Evolutionary conservation across 2,888 invertebrate species (phyloP).

Genomic region (Odontothrips loti): DNA sequence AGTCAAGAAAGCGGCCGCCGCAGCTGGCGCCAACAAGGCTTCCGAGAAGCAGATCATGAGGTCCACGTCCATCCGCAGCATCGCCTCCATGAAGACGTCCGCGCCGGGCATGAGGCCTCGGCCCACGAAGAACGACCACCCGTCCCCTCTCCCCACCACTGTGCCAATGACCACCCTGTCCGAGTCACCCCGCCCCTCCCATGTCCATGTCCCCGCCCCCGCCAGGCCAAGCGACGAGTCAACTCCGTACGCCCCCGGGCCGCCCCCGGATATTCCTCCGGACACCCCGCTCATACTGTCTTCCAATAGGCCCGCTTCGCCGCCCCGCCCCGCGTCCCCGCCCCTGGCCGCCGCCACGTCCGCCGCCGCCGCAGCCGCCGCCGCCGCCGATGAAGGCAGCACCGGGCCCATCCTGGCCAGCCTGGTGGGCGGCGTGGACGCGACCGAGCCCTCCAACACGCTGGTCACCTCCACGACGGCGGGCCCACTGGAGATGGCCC

Average conservation of each 20-base stretch:
- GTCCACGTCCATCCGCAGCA: background rate
- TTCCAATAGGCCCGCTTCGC: background rate
- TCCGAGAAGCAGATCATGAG: background rate
- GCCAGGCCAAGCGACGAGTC: background rate
- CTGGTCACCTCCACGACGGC: background rate
- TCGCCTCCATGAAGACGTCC: background rate
- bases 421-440: background rate
- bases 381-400: background rate
- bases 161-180: constrained; percentile 18
- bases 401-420: background rate
- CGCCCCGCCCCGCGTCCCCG: background rate
- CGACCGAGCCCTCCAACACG: constrained; percentile 6
- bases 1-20: background rate
- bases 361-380: background rate
- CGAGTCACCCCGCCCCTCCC: background rate
- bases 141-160: background rate
- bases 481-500: background rate
- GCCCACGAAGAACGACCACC: background rate
- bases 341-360: background rate
- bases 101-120: constrained; percentile 13
- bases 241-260: constrained; percentile 13
- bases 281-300: background rate
- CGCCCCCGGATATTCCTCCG: background rate
- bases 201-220: background rate
- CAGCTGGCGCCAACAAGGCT: background rate